A percentile compares a stretch with the other conserved stretches of the same genome.
These are phyloP conservation scores for Eulemur rubriventer DNA, from an alignment of 2,797 vertebrate genomes.

Conservation along the genomic window DNA sequence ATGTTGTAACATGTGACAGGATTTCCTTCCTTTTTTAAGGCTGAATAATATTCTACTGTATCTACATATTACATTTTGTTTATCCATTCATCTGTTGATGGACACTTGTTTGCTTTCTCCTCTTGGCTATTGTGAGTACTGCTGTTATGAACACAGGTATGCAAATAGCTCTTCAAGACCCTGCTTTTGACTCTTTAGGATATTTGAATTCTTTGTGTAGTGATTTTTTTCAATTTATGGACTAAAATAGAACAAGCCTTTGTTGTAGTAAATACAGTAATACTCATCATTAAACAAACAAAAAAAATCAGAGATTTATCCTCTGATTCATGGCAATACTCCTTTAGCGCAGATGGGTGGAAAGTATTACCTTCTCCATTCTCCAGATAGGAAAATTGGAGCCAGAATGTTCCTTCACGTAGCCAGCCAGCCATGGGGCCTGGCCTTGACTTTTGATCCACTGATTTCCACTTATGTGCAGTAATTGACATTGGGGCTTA, in stretches of 20 bases:
- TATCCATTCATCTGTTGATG: not conserved
- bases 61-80: not conserved
- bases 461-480: conserved; percentile 35
- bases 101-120: not conserved
- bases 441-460: not conserved
- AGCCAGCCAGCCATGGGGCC: not conserved
- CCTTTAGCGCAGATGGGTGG: not conserved
- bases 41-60: not conserved
- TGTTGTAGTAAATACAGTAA: not conserved
- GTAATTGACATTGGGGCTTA: conserved; percentile 35
- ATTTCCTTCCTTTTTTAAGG: not conserved
- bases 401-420: not conserved
- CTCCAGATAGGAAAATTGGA: conserved; percentile 65
- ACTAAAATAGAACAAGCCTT: not conserved
- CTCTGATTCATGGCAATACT: conserved; percentile 24
- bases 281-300: not conserved
- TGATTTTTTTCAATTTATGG: not conserved
- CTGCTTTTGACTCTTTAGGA: not conserved
- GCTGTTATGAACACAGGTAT: not conserved
- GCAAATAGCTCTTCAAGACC: not conserved
- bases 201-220: not conserved
- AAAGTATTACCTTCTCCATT: conserved; percentile 56
- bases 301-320: not conserved
- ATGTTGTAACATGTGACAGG: not conserved
- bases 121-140: not conserved